A percentile compares a stretch with the other conserved stretches of the same genome.
These are phyloP conservation scores for Eupithecia subumbrata DNA, from an alignment of 2,888 invertebrate species.

Conservation along the genomic window DNA sequence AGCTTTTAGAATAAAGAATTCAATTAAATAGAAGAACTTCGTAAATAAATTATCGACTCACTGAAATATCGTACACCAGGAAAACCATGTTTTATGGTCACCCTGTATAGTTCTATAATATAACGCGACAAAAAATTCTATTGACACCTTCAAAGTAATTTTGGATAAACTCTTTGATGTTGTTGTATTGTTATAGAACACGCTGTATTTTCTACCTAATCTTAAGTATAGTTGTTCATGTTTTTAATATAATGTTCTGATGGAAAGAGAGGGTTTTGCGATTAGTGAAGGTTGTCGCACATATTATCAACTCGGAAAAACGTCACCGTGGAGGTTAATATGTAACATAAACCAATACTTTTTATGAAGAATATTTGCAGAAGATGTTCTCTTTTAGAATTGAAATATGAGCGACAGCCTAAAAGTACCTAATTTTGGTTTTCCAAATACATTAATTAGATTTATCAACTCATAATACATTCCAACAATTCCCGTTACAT, in stretches of 20 bases:
- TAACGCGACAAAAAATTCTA: slow-evolving; percentile 1
- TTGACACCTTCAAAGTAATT: slow-evolving; percentile 16
- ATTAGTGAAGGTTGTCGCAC: neutral
- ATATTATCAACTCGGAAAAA: neutral
- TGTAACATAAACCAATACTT: too few species aligned
- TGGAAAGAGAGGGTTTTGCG: slow-evolving; percentile 40
- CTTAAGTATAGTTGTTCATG: slow-evolving; percentile 33
- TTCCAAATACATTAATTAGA: too few species aligned
- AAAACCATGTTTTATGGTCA: neutral
- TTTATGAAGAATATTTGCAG: too few species aligned
- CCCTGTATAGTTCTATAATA: neutral
- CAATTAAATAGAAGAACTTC: neutral
- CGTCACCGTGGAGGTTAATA: neutral
- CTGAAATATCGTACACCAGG: neutral
- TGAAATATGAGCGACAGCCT: slow-evolving; percentile 4
- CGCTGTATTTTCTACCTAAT: slow-evolving; percentile 39
- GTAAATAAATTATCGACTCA: neutral
- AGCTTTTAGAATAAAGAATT: neutral
- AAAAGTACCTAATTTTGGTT: neutral
- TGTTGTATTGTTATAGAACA: slow-evolving; percentile 18
- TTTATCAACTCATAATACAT: neutral
- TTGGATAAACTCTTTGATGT: slow-evolving; percentile 26
- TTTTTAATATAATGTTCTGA: slow-evolving; percentile 37
- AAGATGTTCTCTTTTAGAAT: neutral
- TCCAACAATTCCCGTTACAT: neutral